Percentiles rank a stretch among this genome's conserved stretches.
Evolutionary conservation across 2,797 vertebrate genomes (phyloP).

Genomic region (Gymnothorax javanicus): DNA sequence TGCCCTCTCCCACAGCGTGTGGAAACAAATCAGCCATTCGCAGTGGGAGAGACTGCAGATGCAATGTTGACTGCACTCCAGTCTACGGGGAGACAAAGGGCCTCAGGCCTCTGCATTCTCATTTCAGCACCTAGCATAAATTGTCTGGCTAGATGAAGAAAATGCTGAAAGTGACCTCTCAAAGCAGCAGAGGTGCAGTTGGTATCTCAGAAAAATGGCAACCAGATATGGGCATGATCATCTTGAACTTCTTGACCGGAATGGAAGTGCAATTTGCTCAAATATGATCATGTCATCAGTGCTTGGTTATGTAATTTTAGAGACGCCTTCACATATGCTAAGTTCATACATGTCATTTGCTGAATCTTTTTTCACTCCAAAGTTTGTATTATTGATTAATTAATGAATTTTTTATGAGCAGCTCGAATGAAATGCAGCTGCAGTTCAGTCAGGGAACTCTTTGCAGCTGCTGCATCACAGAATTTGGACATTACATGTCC

Average conservation of each 20-base stretch:
- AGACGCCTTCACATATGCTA: no score
- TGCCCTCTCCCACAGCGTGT: constrained; percentile 27
- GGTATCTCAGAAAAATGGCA: constrained; percentile 15
- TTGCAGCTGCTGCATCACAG: no score
- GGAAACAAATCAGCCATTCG: constrained; percentile 36
- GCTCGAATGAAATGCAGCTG: no score
- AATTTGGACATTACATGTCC: no score
- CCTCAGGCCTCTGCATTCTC: constrained; percentile 20
- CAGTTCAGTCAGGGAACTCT: no score
- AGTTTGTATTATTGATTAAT: no score
- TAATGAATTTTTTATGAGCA: no score
- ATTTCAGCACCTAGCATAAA: constrained; percentile 30
- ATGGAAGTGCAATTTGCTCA: background rate
- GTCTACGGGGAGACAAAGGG: constrained; percentile 29
- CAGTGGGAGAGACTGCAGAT: constrained; percentile 11
- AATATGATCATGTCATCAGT: no score
- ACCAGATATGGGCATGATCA: constrained; percentile 10
- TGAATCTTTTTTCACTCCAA: no score
- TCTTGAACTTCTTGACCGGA: constrained; percentile 4
- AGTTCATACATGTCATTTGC: no score
- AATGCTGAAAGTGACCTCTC: constrained; percentile 35
- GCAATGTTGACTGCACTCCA: constrained; percentile 29
- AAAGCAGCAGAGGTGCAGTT: background rate
- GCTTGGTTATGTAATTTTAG: no score
- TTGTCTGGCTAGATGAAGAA: constrained; percentile 22